These are phyloP conservation scores for Nasua narica DNA, from an alignment of 2,797 vertebrate species.

Conservation along the genomic window DNA sequence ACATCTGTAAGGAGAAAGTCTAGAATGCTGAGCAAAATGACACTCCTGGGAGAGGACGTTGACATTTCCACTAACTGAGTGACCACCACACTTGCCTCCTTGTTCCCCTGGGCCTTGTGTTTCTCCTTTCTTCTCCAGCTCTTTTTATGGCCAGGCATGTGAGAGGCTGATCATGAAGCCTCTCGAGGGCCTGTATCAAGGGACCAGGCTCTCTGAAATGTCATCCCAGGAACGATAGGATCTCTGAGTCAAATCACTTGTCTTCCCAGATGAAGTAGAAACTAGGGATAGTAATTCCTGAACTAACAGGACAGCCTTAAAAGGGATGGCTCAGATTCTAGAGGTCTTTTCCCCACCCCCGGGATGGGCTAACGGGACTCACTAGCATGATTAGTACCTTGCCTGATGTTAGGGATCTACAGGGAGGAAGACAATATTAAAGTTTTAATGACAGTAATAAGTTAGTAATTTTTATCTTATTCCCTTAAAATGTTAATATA, in stretches of 20 bases:
- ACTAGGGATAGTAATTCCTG: background rate
- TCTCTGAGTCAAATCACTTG: background rate
- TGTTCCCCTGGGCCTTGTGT: rapidly evolving
- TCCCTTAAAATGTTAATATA: background rate
- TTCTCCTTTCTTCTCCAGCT: background rate
- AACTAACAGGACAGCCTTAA: background rate
- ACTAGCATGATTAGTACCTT: background rate
- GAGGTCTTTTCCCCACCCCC: background rate
- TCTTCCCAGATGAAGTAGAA: background rate
- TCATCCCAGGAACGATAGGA: background rate
- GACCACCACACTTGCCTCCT: background rate
- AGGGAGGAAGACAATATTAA: background rate
- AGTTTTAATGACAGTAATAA: background rate
- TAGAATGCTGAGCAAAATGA: background rate
- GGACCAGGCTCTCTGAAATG: background rate
- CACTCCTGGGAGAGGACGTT: background rate
- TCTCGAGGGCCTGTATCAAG: background rate
- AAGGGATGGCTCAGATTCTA: background rate
- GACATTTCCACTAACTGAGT: background rate
- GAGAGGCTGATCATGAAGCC: background rate
- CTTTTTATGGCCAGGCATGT: background rate
- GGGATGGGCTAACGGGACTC: background rate
- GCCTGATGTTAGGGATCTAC: background rate
- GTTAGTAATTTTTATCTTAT: background rate
- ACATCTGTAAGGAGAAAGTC: background rate